Conservation (phyloP, 2,888 invertebrate genomes). For the Autographa pulchrina region DNA sequence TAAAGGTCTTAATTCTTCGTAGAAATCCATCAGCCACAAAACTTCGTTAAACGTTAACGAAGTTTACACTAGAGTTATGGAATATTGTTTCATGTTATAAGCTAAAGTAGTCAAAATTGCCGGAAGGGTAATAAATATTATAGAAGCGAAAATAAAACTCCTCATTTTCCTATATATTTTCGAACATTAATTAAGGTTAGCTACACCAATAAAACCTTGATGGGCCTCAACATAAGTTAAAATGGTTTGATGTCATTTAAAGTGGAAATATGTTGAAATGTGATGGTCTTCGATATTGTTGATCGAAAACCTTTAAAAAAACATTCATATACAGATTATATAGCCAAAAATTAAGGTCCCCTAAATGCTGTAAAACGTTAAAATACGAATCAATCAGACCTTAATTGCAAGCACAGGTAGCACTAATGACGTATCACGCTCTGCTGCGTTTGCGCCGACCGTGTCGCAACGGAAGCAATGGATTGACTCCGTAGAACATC, state of each 20-base stretch:
- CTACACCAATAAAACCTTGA: no score
- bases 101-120: no score
- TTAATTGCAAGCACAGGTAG: conserved; percentile 69
- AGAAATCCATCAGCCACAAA: not conserved
- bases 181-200: no score
- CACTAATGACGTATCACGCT: conserved; percentile 72
- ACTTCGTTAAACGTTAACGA: not conserved
- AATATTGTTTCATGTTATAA: not conserved
- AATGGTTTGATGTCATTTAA: no score
- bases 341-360: not conserved
- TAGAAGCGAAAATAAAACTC: no score
- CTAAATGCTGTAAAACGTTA: conserved; percentile 10
- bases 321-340: not conserved
- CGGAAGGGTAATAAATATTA: no score
- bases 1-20: not conserved
- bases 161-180: no score
- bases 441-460: conserved; percentile 75
- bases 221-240: no score
- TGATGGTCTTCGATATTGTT: no score
- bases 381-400: conserved; percentile 58
- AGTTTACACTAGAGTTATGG: not conserved
- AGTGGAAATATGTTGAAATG: no score
- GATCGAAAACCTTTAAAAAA: no score
- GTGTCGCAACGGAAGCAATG: conserved; percentile 78
- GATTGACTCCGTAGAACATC: conserved; percentile 72